These are phyloP conservation scores for Ptilodon capucinus DNA, from an alignment of 2,888 invertebrate genomes.

Conservation along the genomic window DNA sequence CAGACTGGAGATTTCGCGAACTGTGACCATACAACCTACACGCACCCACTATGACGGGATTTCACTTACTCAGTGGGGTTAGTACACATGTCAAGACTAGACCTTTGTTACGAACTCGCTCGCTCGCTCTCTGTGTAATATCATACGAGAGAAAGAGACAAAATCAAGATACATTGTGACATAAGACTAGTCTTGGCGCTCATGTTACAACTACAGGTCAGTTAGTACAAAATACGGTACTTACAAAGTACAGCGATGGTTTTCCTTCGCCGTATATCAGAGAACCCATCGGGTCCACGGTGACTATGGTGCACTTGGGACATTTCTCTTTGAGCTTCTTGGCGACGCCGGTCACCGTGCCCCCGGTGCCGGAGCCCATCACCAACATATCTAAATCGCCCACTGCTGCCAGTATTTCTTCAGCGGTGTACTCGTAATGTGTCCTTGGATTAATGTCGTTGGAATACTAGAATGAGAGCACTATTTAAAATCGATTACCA, in stretches of 20 bases:
- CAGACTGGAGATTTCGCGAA: no score
- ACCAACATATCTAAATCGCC: conserved; percentile 92
- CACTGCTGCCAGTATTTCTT: conserved; percentile 88
- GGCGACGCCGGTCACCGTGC: conserved; percentile 95
- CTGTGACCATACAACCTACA: no score
- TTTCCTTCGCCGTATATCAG: conserved; percentile 85
- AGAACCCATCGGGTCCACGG: conserved; percentile 92
- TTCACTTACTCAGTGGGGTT: no score
- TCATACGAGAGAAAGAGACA: no score
- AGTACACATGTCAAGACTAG: no score
- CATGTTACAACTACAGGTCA: no score
- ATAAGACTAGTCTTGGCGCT: no score
- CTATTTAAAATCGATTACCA: background rate
- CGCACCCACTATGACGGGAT: no score
- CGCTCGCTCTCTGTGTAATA: no score
- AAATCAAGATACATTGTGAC: no score
- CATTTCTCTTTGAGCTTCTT: conserved; percentile 91
- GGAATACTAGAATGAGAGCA: conserved; percentile 83
- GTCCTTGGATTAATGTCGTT: conserved; percentile 96
- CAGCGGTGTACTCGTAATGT: conserved; percentile 96
- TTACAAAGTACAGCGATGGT: conserved; percentile 39
- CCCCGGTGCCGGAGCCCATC: conserved; percentile 94
- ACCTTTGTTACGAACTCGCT: no score
- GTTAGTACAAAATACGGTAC: no score
- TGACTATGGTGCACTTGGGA: conserved; percentile 89